Evolutionary conservation across 2,113 vertebrate genomes (phyloP), one percentile per base, ranked within the genome.

Genomic region (Festucalex cinctus): DNA sequence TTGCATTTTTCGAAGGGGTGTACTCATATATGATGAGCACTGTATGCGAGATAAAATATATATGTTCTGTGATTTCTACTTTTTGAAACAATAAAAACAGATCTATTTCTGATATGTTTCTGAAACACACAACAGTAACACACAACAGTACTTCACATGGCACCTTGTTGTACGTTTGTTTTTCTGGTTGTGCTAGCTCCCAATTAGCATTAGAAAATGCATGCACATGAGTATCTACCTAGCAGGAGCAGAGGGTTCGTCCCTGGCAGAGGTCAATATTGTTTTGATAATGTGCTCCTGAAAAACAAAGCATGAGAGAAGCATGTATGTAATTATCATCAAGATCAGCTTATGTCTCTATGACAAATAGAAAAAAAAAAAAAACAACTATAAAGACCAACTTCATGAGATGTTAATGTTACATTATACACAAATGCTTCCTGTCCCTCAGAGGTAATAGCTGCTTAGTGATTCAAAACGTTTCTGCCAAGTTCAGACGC

Each of bases 231-330:
- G 22, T 44, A 24, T 62, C 49, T 94, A 97, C 97, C 97, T 90
- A 66, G 97, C 97, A 79, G 96, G 96, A 76, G 96, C 95, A 65
- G 97, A 99, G 3, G 96, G 97, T 35, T 99, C 97, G 49, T 98
- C 96, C 86, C 91, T 95, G 76, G 97, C 96, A 8, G 97, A 96
- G 59, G 91, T 95, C 88, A 99, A 89, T 67, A 98, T 94, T 68
- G 95, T 96, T 93, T 98, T 99, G 74, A 99, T 93, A 75, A 96
- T 94, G 75, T 98, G 92, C 75, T 99, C 97, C 97, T 98, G 80
- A 82, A 93, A 88, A 9, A 81, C 20, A 79, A 43, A 68, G 3
- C 37, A 68, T 2, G 57, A 68, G 9, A 84, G n/a, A 79, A 63
- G 68, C 16, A 44, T 16, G 56, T 2, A 39, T 16, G 49, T 4